phyloP scores from a whole-genome alignment of 2,797 vertebrate species.

The Helicolenus hilgendorfi region DNA sequence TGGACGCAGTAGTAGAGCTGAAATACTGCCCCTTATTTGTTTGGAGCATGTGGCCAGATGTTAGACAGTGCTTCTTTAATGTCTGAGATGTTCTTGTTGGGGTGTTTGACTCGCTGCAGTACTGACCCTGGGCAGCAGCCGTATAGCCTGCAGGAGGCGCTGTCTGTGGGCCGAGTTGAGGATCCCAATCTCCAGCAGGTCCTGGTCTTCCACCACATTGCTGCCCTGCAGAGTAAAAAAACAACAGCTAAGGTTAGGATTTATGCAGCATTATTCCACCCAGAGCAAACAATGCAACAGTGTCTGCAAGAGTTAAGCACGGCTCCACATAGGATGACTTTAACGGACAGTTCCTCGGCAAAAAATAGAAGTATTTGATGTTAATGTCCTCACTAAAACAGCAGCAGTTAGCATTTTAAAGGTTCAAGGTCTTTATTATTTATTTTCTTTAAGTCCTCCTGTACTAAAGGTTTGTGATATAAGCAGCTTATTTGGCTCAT shows the following conservation, averaged over 20 bases:
- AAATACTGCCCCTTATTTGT: no score
- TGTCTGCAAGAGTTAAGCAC: background rate
- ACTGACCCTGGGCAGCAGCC: constrained; percentile 96
- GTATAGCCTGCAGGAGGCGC: constrained; percentile 97
- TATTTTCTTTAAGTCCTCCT: background rate
- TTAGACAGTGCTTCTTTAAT: background rate
- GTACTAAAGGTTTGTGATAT: background rate
- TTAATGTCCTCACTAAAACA: background rate
- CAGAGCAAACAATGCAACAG: background rate
- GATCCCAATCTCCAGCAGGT: constrained; percentile 98
- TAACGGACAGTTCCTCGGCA: background rate
- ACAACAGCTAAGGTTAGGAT: background rate
- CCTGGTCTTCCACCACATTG: constrained; percentile 99
- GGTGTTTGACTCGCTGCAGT: background rate
- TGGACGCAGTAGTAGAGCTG: no score
- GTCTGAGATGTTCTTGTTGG: background rate
- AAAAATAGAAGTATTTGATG: background rate
- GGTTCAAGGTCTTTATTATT: background rate
- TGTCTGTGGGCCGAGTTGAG: constrained; percentile 98
- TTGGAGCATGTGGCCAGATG: background rate
- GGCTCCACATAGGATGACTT: background rate
- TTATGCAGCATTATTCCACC: background rate
- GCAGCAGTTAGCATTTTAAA: background rate
- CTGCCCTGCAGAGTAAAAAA: constrained; percentile 91
- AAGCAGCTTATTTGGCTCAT: background rate